Percentiles rank a stretch among this genome's conserved stretches.
Conservation (phyloP, 2,797 vertebrate species). For the Chrysocyon brachyurus region DNA sequence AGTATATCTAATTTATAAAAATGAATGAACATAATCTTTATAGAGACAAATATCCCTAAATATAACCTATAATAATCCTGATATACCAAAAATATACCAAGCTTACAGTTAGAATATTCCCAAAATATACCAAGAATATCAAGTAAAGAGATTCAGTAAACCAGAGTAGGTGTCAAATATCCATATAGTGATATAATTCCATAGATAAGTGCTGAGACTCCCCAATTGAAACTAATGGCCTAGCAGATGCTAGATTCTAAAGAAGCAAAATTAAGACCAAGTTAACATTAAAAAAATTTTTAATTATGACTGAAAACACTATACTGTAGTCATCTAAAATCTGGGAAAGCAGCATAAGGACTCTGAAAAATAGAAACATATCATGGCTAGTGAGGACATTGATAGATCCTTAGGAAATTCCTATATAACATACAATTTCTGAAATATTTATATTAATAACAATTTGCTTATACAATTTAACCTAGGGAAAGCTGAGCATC, state of each 20-base stretch:
- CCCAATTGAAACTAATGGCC: constrained; percentile 23
- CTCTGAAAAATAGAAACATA: constrained; percentile 59
- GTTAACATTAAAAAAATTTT: not conserved
- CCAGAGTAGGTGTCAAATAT: constrained; percentile 50
- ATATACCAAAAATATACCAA: constrained; percentile 21
- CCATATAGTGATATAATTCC: not conserved
- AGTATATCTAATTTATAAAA: constrained; percentile 66
- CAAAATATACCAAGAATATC: constrained; percentile 6
- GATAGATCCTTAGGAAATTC: constrained; percentile 37
- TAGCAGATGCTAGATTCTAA: constrained; percentile 46
- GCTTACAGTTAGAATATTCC: constrained; percentile 26
- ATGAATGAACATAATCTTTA: constrained; percentile 50
- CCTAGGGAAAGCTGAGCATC: not conserved
- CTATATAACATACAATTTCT: constrained; percentile 13
- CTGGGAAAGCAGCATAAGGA: constrained; percentile 37
- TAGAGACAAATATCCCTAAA: constrained; percentile 39
- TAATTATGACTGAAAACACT: constrained; percentile 16
- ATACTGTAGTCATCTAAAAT: not conserved
- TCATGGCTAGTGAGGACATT: not conserved
- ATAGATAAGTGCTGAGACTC: not conserved
- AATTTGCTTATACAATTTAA: constrained; percentile 51
- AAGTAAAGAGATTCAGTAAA: constrained; percentile 35
- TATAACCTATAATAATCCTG: constrained; percentile 27
- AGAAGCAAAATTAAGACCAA: constrained; percentile 21
- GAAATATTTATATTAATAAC: constrained; percentile 53